Conservation (phyloP, 2,888 invertebrate species). For the Ctena decussata region DNA sequence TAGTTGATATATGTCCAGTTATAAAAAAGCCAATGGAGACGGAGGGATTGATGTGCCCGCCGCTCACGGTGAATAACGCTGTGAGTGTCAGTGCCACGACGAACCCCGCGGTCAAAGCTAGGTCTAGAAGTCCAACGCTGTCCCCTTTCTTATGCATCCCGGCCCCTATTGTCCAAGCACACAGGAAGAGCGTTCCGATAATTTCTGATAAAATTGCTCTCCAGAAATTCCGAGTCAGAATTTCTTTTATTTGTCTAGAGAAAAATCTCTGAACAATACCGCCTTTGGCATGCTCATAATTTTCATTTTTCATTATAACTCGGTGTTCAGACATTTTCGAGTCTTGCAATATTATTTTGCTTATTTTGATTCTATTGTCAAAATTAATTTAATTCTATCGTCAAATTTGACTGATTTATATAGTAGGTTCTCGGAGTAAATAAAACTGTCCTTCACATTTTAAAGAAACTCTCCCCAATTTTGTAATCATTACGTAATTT, state of each 20-base stretch:
- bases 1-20: conserved; percentile 49
- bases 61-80: conserved; percentile 68
- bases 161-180: conserved; percentile 67
- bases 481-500: too few species aligned
- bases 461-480: too few species aligned
- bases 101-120: conserved; percentile 72
- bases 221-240: conserved; percentile 72
- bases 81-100: conserved; percentile 71
- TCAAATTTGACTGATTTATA: too few species aligned
- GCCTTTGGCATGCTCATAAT: not conserved
- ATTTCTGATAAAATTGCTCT: conserved; percentile 73
- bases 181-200: conserved; percentile 70
- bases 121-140: conserved; percentile 44
- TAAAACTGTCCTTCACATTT: too few species aligned
- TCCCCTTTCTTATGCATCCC: conserved; percentile 42
- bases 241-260: conserved; percentile 65
- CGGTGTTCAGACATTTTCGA: not conserved
- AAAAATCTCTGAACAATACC: not conserved
- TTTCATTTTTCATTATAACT: not conserved
- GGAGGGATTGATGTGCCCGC: conserved; percentile 79
- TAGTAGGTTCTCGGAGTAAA: too few species aligned
- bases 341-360: too few species aligned
- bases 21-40: conserved; percentile 68
- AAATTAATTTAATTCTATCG: too few species aligned
- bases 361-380: too few species aligned